These are phyloP conservation scores for Himalopsyche japonica DNA, from an alignment of 2,888 invertebrate genomes.

Conservation along the genomic window DNA sequence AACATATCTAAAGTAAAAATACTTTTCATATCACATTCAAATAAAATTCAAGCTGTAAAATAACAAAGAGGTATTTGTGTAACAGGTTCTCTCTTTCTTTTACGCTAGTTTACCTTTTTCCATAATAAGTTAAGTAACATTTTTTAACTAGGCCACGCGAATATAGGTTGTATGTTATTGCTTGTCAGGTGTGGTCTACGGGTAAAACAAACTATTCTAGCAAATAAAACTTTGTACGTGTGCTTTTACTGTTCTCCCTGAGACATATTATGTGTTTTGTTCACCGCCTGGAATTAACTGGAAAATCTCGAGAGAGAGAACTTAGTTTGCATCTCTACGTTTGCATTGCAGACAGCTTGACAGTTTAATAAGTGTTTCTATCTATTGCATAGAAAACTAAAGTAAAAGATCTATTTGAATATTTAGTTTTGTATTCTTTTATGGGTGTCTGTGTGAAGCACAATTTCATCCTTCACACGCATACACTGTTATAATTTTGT, in stretches of 20 bases:
- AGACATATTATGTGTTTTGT: not conserved
- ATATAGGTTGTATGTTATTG: not conserved
- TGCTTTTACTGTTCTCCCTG: not conserved
- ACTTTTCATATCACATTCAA: too few relatives aligned
- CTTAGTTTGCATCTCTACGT: not conserved
- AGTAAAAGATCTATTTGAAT: too few relatives aligned
- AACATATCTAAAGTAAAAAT: too few relatives aligned
- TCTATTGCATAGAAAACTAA: not conserved
- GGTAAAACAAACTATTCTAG: not conserved
- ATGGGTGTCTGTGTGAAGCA: too few relatives aligned
- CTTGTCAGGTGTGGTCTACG: not conserved
- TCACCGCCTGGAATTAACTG: not conserved
- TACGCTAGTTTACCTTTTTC: not conserved
- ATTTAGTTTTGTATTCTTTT: too few relatives aligned
- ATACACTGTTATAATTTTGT: too few relatives aligned
- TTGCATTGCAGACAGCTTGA: not conserved
- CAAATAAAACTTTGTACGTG: not conserved
- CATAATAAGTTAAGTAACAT: not conserved
- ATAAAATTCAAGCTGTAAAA: too few relatives aligned
- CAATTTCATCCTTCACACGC: too few relatives aligned
- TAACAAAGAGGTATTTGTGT: too few relatives aligned
- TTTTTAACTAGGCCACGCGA: not conserved
- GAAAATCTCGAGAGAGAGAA: not conserved
- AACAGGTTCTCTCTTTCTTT: not conserved
- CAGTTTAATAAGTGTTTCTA: not conserved